Conservation (phyloP, 2,797 vertebrate genomes). For the Crenichthys baileyi region DNA sequence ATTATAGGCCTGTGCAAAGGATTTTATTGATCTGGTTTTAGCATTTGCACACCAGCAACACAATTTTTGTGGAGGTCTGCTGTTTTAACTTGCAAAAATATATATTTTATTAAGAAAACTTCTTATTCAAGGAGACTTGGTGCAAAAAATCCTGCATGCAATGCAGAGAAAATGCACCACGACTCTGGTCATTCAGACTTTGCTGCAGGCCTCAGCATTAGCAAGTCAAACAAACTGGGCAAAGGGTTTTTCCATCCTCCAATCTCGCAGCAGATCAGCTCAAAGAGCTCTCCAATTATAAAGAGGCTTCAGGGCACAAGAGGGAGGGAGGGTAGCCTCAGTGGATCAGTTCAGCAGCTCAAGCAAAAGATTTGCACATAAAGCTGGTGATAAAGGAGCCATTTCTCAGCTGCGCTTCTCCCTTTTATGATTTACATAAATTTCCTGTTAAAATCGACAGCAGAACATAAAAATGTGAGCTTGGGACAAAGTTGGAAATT, state of each 20-base stretch:
- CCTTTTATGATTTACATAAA: slow-evolving; percentile 15
- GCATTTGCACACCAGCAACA: background rate
- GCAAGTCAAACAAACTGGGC: slow-evolving; percentile 40
- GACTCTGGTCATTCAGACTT: slow-evolving; percentile 18
- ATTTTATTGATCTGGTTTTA: background rate
- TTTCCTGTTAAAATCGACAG: slow-evolving; percentile 1
- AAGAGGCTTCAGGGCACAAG: slow-evolving; percentile 54
- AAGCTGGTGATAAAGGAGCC: slow-evolving; percentile 39
- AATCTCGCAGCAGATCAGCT: slow-evolving; percentile 59
- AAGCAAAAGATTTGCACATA: slow-evolving; percentile 38
- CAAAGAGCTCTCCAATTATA: slow-evolving; percentile 64
- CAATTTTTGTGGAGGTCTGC: background rate
- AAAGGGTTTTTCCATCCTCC: slow-evolving; percentile 52
- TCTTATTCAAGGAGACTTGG: background rate
- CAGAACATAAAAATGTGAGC: background rate
- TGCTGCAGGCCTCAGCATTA: slow-evolving; percentile 44
- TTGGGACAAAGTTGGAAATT: background rate
- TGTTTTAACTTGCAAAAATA: background rate
- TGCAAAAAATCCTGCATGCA: slow-evolving; percentile 14
- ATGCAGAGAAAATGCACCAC: background rate
- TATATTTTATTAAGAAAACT: background rate
- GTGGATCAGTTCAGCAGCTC: slow-evolving; percentile 22
- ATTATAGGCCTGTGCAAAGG: background rate
- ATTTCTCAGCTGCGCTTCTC: slow-evolving; percentile 21
- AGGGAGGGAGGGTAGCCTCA: slow-evolving; percentile 14